phyloP scores from a whole-genome alignment of 1,140 invertebrate genomes.

The Drosophila busckii region DNA sequence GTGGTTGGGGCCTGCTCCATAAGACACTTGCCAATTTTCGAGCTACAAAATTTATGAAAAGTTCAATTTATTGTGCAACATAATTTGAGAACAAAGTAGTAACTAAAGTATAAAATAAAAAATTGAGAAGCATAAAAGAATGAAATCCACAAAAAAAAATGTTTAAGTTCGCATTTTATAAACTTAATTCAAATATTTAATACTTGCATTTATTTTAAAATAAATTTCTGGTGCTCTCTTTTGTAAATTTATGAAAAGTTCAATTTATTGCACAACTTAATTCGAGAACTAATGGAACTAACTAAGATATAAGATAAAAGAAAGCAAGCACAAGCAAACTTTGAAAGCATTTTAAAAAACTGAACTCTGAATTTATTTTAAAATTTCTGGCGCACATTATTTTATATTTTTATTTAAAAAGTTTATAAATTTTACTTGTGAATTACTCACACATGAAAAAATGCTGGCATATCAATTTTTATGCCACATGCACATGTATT shows the following conservation, averaged over 20 bases:
- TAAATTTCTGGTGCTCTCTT: no score
- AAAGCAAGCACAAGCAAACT: no score
- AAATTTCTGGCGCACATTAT: conserved; percentile 10
- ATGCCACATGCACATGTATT: conserved; percentile 71
- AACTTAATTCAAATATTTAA: no score
- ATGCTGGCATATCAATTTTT: conserved; percentile 74
- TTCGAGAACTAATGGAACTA: no score
- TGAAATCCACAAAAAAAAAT: no score
- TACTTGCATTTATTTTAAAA: no score
- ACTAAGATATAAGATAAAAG: no score
- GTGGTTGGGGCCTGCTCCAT: background rate
- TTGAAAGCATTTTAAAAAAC: no score
- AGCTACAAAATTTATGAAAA: conserved; percentile 72
- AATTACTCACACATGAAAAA: conserved; percentile 73
- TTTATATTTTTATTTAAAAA: conserved; percentile 72
- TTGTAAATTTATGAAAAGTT: no score
- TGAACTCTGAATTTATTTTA: no score
- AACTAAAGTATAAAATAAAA: conserved; percentile 8
- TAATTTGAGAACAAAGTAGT: conserved; percentile 62
- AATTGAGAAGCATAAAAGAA: background rate
- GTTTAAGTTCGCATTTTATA: no score
- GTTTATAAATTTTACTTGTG: conserved; percentile 69
- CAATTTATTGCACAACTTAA: no score
- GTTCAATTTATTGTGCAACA: conserved; percentile 71
- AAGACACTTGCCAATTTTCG: conserved; percentile 55